A percentile compares a stretch with the other conserved stretches of the same genome.
Conservation (phyloP, 37 sponge, comb jelly and placozoan species). For the Chondrilla cf. caribensis region DNA sequence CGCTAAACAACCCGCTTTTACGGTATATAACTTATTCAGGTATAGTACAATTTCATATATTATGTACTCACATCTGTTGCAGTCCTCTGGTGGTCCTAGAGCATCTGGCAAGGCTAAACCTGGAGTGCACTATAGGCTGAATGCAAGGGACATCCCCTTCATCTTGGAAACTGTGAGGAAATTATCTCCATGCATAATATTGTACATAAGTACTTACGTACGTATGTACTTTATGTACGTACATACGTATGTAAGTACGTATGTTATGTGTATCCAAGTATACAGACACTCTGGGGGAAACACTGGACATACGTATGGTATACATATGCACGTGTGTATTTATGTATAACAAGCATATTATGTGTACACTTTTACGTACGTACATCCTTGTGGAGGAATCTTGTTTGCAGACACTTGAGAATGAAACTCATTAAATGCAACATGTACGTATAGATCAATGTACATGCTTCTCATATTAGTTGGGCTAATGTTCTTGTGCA, state of each 20-base stretch:
- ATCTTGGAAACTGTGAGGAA: constrained; percentile 27
- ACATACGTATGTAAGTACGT: no score
- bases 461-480: neutral
- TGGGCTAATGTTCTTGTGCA: neutral
- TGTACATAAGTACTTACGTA: no score
- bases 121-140: constrained; percentile 57
- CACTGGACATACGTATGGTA: neutral
- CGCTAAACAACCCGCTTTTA: no score
- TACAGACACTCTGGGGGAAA: neutral
- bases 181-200: no score
- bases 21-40: no score
- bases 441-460: neutral
- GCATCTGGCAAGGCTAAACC: constrained; percentile 19
- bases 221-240: no score
- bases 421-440: no score
- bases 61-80: neutral
- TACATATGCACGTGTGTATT: neutral
- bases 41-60: neutral
- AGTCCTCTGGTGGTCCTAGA: neutral
- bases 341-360: neutral
- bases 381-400: no score
- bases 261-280: no score
- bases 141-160: constrained; percentile 70
- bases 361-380: no score
- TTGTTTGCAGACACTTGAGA: no score